Percentiles rank a stretch among this genome's conserved stretches.
These are phyloP conservation scores for Trichomalopsis sarcophagae DNA, from an alignment of 1,140 invertebrate species.

Conservation along the genomic window DNA sequence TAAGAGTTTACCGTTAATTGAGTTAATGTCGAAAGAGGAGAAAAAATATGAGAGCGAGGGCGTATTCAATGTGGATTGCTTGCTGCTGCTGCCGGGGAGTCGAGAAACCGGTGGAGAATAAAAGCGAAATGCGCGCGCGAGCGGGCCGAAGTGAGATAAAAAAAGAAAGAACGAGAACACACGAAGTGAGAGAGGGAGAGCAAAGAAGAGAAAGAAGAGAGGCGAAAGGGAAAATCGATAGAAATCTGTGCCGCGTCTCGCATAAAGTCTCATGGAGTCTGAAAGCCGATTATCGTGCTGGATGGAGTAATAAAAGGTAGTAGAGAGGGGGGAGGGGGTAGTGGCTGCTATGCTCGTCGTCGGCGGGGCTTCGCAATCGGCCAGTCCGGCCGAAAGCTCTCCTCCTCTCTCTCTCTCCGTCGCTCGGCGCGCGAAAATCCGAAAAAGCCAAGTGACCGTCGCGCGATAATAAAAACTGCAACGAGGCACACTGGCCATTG, in stretches of 20 bases:
- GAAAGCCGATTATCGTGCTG: slow-evolving; percentile 47
- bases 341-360: background rate
- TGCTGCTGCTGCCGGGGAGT: background rate
- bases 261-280: slow-evolving; percentile 40
- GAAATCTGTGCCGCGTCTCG: slow-evolving; percentile 46
- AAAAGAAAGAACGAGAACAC: slow-evolving; percentile 21
- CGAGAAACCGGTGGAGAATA: slow-evolving; percentile 39
- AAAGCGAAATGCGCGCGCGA: slow-evolving; percentile 31
- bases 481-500: slow-evolving; percentile 10
- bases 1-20: slow-evolving; percentile 46
- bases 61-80: slow-evolving; percentile 41
- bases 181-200: background rate
- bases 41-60: background rate
- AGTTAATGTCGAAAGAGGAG: slow-evolving; percentile 40
- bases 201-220: background rate
- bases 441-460: slow-evolving; percentile 17
- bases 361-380: background rate
- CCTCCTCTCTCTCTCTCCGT: background rate
- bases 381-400: background rate
- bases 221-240: slow-evolving; percentile 34
- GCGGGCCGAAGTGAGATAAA: slow-evolving; percentile 18
- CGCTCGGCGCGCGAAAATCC: slow-evolving; percentile 26
- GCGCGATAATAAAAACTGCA: slow-evolving; percentile 38
- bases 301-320: slow-evolving; percentile 48
- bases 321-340: background rate